These are phyloP conservation scores for Drosophila meridiana DNA, from an alignment of 2,888 invertebrate genomes.

Conservation along the genomic window DNA sequence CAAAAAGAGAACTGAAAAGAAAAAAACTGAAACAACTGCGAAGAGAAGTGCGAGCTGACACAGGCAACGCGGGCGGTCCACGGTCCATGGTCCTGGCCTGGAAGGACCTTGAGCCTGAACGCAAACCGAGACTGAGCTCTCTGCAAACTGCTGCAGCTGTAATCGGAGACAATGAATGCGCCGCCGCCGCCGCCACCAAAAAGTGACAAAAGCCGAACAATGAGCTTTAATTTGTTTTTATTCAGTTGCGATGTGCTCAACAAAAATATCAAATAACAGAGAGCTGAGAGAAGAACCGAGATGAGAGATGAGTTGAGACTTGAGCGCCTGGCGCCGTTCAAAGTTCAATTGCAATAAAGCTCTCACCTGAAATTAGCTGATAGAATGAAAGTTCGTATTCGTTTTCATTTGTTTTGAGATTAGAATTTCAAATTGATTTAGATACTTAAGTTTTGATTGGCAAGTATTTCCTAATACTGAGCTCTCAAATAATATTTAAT, in stretches of 20 bases:
- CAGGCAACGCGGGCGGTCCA: conserved; percentile 64
- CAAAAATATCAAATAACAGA: conserved; percentile 29
- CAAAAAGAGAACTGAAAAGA: conserved; percentile 30
- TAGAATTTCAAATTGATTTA: background rate
- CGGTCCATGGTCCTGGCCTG: conserved; percentile 55
- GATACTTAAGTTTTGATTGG: background rate
- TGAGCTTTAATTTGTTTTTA: conserved; percentile 68
- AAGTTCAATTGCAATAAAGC: conserved; percentile 10
- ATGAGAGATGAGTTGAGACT: background rate
- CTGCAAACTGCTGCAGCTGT: conserved; percentile 33
- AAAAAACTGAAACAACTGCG: conserved; percentile 1
- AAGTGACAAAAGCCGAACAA: conserved; percentile 57
- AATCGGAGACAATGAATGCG: conserved; percentile 62
- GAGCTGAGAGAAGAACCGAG: background rate
- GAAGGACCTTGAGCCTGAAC: conserved; percentile 30
- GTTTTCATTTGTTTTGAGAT: background rate
- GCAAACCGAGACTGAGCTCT: background rate
- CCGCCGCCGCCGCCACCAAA: conserved; percentile 29
- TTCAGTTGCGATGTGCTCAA: conserved; percentile 21
- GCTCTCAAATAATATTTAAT: too few relatives aligned
- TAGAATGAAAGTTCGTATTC: too few relatives aligned
- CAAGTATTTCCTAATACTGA: background rate
- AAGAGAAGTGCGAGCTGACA: conserved; percentile 25
- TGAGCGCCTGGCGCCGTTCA: background rate
- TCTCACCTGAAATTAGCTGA: background rate